Evolutionary conservation across 2,888 invertebrate species (phyloP).

Genomic region (Agrochola circellaris): DNA sequence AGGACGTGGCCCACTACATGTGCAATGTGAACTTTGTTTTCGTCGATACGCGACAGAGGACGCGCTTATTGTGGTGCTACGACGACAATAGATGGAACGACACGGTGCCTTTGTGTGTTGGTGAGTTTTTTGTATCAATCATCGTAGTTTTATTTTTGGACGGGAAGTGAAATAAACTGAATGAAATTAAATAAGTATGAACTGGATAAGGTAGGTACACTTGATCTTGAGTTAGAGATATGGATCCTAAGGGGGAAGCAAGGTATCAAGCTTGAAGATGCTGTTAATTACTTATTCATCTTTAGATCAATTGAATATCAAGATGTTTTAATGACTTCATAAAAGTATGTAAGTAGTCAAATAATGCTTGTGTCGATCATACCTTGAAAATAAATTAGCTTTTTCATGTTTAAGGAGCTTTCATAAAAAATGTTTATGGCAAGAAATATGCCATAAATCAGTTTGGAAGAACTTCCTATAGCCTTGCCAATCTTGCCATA

Average conservation of each 20-base stretch:
- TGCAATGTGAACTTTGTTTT: slow-evolving; percentile 93
- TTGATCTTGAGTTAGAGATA: background rate
- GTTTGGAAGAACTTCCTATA: slow-evolving; percentile 63
- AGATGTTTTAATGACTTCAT: background rate
- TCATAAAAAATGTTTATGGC: slow-evolving; percentile 54
- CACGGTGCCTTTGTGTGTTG: slow-evolving; percentile 91
- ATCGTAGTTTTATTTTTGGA: slow-evolving; percentile 41
- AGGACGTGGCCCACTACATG: slow-evolving; percentile 92
- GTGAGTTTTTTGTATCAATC: slow-evolving; percentile 85
- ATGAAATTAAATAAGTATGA: background rate
- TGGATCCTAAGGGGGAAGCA: too few relatives aligned
- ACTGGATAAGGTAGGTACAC: background rate
- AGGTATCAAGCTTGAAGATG: background rate
- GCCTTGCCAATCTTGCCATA: slow-evolving; percentile 67
- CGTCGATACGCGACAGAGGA: slow-evolving; percentile 92
- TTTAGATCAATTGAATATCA: background rate
- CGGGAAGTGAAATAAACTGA: slow-evolving; percentile 22
- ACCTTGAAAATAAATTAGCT: slow-evolving; percentile 1
- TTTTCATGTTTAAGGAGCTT: slow-evolving; percentile 20
- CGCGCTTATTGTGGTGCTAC: slow-evolving; percentile 92
- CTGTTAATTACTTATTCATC: background rate
- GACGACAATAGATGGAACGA: slow-evolving; percentile 92
- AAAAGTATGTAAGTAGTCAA: background rate
- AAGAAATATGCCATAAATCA: slow-evolving; percentile 58
- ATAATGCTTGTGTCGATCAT: background rate